These are phyloP conservation scores for Erebia ligea DNA, from an alignment of 2,888 invertebrate genomes.

Conservation along the genomic window DNA sequence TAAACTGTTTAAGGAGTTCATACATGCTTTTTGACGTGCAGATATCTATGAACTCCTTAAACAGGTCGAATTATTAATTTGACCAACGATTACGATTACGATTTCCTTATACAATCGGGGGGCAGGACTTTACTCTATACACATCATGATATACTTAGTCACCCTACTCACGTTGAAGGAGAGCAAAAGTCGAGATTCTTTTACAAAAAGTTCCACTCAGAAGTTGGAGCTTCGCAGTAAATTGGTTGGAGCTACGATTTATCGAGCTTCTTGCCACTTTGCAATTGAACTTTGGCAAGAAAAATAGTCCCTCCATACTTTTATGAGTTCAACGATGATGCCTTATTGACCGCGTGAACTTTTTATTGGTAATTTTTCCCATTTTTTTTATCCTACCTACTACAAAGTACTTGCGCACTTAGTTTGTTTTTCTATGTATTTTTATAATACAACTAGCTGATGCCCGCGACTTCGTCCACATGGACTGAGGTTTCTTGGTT, in stretches of 20 bases:
- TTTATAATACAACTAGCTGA: too few species aligned
- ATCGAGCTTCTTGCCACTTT: constrained; percentile 24
- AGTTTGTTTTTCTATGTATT: too few species aligned
- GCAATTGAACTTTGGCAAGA: constrained; percentile 22
- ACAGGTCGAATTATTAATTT: too few species aligned
- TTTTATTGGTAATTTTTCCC: background rate
- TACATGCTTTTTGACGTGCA: too few species aligned
- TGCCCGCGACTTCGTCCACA: too few species aligned
- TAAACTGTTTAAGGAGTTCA: too few species aligned
- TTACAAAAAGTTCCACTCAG: constrained; percentile 20
- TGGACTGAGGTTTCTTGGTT: too few species aligned
- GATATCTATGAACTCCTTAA: too few species aligned
- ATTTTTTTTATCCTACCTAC: background rate
- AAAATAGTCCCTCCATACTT: constrained; percentile 11
- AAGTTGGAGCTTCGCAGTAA: constrained; percentile 22
- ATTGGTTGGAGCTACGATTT: constrained; percentile 27
- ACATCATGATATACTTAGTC: background rate
- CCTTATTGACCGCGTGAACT: background rate
- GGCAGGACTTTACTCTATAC: background rate
- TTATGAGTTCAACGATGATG: constrained; percentile 5
- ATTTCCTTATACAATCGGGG: background rate
- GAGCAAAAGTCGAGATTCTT: constrained; percentile 20
- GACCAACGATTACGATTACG: too few species aligned
- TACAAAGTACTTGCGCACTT: too few species aligned
- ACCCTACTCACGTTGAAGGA: background rate